Base-by-base conservation (phyloP, 2,888 invertebrate species). In the Rhodophaea formosa region DNA sequence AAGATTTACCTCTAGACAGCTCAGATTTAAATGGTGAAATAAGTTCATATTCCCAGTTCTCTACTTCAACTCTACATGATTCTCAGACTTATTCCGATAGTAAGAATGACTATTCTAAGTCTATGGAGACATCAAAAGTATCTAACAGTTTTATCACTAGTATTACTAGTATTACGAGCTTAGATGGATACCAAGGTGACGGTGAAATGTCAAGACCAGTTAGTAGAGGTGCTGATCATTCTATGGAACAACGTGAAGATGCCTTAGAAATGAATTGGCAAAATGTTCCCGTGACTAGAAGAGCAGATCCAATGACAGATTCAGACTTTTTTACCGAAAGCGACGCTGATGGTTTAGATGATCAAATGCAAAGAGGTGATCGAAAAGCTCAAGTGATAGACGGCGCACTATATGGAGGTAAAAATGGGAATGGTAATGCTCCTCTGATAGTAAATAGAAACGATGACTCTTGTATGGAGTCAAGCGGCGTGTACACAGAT, bases 171-270 rank as follows among this genome's bases (percentile, higher is more conserved):
- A 96, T 97, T 62, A 96, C 96, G 30, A 98, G 97, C 83, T 92
- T 97, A 66, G 98, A 98, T 82, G 98, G 98, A 45, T 98, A 97
- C 86, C 97, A 97, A 86, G 97, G 97, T 8, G 97, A 97, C 84
- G 97, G 97, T 6, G 97, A 97, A 88, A 96, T 96, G 94, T 97
- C 97, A 23, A 92, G 97, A 61, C 97, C 97, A 0, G 96, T 95
- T 0, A 97, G 97, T 70, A 93, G 97, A 63, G 95, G 95, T 52
- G 95, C 95, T 39, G 96, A 96, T 77, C 95, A 95, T 75, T 95
- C 95, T 5, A 93, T 93, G 68, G 93, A 88, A 12, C 86, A 92
- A 57, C 78, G 91, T 64, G 91, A 88, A 67, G 91, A 93, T 68
- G 90, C 83, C 16, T 83, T 91, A 60, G 92, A 91, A 77, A 91